These are phyloP conservation scores for Cricetomys ansorgei DNA, from an alignment of 2,113 vertebrate species.

Conservation along the genomic window DNA sequence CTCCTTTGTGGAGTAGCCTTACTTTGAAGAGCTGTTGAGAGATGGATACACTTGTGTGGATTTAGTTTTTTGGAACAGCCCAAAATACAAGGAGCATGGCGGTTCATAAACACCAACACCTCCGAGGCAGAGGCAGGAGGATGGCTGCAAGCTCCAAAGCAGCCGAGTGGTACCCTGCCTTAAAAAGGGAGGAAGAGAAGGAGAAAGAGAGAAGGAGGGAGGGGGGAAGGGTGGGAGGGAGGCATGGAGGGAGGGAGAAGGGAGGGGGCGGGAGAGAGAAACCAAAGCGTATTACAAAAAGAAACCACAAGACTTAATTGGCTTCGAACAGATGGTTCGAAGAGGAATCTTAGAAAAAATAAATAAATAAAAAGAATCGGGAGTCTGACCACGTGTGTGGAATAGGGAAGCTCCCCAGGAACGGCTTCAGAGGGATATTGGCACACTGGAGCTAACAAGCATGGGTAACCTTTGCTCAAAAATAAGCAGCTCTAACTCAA, in stretches of 20 bases:
- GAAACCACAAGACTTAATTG: not conserved
- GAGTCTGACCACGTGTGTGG: not conserved
- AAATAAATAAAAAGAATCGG: not conserved
- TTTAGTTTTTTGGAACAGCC: not conserved
- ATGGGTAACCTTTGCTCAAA: slow-evolving; percentile 17
- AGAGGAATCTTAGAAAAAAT: not conserved
- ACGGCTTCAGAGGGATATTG: not conserved
- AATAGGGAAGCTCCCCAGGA: not conserved
- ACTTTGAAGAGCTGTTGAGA: not conserved
- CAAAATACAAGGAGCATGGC: not conserved
- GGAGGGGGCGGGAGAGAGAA: not conserved
- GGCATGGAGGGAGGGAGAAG: no score
- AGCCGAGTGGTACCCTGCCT: not conserved
- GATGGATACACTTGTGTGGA: not conserved
- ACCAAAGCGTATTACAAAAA: not conserved
- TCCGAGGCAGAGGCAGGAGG: not conserved
- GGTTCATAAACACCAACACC: not conserved
- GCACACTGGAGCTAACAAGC: not conserved
- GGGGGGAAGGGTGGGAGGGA: not conserved
- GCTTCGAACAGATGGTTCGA: not conserved
- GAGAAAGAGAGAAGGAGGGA: no score
- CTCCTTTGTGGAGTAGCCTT: not conserved
- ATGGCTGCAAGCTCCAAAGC: not conserved
- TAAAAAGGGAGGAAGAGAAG: not conserved
- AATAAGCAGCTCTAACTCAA: not conserved